Evolutionary conservation across 2,888 invertebrate genomes (phyloP).

Genomic region (Troilus luridus): DNA sequence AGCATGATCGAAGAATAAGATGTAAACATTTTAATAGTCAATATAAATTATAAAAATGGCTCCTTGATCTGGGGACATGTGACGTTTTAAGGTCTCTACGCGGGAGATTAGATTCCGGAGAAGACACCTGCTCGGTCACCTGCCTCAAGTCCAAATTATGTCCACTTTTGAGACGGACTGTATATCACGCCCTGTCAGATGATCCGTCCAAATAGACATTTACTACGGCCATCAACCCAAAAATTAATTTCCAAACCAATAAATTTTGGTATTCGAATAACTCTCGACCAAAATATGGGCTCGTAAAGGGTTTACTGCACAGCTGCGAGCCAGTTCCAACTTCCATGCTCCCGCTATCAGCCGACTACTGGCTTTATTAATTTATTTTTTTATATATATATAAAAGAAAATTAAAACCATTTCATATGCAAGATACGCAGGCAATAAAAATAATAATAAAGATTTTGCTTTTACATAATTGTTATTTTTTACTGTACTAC

Average conservation of each 20-base stretch:
- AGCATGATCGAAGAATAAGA: neutral
- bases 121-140: neutral
- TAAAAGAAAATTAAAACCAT: neutral
- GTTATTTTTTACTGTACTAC: too few species aligned
- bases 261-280: conserved; percentile 15
- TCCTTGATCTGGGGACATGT: neutral
- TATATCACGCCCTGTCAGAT: neutral
- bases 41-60: neutral
- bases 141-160: neutral
- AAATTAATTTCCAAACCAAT: conserved; percentile 23
- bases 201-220: conserved; percentile 2
- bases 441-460: neutral
- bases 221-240: neutral
- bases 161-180: neutral
- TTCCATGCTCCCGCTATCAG: neutral
- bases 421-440: neutral
- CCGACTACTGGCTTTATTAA: neutral
- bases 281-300: neutral
- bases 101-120: neutral
- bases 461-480: too few species aligned
- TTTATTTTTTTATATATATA: neutral
- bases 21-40: neutral
- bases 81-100: neutral
- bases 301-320: conserved; percentile 19
- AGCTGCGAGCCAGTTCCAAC: neutral